Conservation (phyloP, 2,888 invertebrate genomes). For the Drosophila stalkeri region DNA sequence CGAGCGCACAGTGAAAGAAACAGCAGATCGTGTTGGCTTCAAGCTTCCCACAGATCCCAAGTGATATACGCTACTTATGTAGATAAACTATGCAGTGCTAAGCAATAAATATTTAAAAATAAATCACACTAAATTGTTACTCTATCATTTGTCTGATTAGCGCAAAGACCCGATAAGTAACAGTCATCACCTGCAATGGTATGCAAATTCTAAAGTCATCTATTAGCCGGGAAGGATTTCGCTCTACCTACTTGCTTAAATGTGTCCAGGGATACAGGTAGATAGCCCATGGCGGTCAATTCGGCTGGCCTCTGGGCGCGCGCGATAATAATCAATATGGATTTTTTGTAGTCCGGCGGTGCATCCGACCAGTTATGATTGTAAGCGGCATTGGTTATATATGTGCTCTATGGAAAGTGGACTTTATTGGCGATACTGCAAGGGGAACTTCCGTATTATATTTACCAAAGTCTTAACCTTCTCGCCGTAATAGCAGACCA, state of each 20-base stretch:
- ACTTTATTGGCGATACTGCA: too few relatives aligned
- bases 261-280: slow-evolving; percentile 65
- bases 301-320: slow-evolving; percentile 66
- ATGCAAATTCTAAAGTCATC: neutral
- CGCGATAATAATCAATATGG: slow-evolving; percentile 65
- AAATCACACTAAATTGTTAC: neutral
- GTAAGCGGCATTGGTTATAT: slow-evolving; percentile 62
- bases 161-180: slow-evolving; percentile 67
- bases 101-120: neutral
- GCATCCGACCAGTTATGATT: slow-evolving; percentile 74
- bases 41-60: slow-evolving; percentile 75
- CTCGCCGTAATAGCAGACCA: slow-evolving; percentile 57
- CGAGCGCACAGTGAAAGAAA: slow-evolving; percentile 82
- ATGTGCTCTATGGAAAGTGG: slow-evolving; percentile 1
- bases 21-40: slow-evolving; percentile 65
- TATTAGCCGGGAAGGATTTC: too few relatives aligned
- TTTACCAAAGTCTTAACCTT: slow-evolving; percentile 44
- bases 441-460: neutral
- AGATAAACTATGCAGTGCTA: slow-evolving; percentile 1
- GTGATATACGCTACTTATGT: slow-evolving; percentile 40
- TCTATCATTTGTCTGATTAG: slow-evolving; percentile 61
- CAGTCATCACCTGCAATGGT: slow-evolving; percentile 62
- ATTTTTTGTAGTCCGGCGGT: slow-evolving; percentile 66
- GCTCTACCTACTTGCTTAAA: slow-evolving; percentile 67
- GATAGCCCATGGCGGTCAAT: slow-evolving; percentile 70